These are phyloP conservation scores for Neosalanx taihuensis DNA, from an alignment of 2,797 vertebrate species.

Conservation along the genomic window DNA sequence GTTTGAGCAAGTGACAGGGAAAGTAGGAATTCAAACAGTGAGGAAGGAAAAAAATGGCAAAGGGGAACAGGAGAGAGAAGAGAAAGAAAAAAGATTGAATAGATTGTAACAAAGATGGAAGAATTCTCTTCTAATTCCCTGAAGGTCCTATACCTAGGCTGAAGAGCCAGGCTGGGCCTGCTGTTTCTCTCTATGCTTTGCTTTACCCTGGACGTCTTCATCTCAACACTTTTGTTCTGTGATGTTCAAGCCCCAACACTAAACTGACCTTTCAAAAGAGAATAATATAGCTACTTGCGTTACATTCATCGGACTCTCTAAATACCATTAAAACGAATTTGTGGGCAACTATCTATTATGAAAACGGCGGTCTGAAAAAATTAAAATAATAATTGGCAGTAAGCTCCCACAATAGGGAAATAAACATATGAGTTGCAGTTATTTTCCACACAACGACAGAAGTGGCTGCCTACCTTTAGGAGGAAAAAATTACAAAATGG, in stretches of 20 bases:
- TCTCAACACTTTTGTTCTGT: no score
- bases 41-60: constrained; percentile 29
- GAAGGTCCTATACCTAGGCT: background rate
- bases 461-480: no score
- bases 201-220: background rate
- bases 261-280: background rate
- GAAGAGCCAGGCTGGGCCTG: background rate
- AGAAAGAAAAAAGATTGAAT: constrained; percentile 18
- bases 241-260: no score
- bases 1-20: constrained; percentile 31
- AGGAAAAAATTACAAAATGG: no score
- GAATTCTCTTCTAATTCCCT: background rate
- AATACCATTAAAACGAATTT: no score
- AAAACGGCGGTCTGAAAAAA: no score
- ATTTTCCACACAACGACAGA: no score
- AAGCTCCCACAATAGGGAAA: no score
- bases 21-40: constrained; percentile 26
- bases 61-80: constrained; percentile 48
- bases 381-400: no score
- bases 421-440: no score
- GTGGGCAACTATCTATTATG: no score
- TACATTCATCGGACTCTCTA: no score
- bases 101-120: background rate
- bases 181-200: background rate
- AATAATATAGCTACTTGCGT: background rate